Conservation (phyloP, 2,113 vertebrate species). For the Indicator indicator region DNA sequence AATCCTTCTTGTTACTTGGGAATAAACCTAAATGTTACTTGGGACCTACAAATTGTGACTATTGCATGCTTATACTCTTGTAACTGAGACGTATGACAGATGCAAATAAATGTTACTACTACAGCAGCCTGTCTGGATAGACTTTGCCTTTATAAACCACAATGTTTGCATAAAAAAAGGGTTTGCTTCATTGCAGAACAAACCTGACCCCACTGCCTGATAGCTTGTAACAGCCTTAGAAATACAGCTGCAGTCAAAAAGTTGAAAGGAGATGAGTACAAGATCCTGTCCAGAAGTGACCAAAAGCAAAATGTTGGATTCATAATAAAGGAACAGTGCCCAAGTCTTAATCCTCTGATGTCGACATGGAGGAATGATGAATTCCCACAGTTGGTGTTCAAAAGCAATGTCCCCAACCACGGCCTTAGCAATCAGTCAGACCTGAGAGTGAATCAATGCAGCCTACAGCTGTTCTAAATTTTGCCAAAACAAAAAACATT, state of each 20-base stretch:
- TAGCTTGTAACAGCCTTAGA: neutral
- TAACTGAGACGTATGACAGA: neutral
- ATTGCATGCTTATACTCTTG: neutral
- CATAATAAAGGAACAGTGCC: neutral
- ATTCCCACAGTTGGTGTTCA: slow-evolving; percentile 51
- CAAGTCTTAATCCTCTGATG: slow-evolving; percentile 23
- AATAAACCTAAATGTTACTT: neutral
- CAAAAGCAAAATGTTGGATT: neutral
- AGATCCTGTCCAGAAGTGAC: neutral
- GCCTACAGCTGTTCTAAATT: slow-evolving; percentile 59
- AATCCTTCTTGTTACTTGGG: neutral
- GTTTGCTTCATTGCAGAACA: neutral
- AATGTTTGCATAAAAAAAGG: neutral
- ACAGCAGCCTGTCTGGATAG: neutral
- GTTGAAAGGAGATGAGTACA: neutral
- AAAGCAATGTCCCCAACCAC: slow-evolving; percentile 9
- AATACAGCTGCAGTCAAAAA: neutral
- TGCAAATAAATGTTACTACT: neutral
- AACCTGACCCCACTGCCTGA: neutral
- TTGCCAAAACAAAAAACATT: neutral
- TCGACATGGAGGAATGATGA: neutral
- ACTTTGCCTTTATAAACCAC: neutral
- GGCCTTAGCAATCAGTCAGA: slow-evolving; percentile 43
- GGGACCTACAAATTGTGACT: neutral
- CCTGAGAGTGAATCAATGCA: slow-evolving; percentile 42